These are phyloP conservation scores for Ovis aries DNA, from an alignment of 2,113 vertebrate species.

Conservation along the genomic window ARS-UI_Ramb_v3.0 NC_056056.1:214949001-214949500, in stretches of 20 bases:
- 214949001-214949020: background rate
- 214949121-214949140: background rate
- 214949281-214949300: slow-evolving; percentile 65
- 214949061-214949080: background rate
- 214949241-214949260: slow-evolving; percentile 37
- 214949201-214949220: background rate
- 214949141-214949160: background rate
- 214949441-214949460: background rate
- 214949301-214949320: slow-evolving; percentile 80
- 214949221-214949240: background rate
- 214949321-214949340: slow-evolving; percentile 89
- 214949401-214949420: slow-evolving; percentile 1
- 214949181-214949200: background rate
- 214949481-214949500: background rate
- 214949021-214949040: background rate
- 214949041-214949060: background rate
- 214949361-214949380: slow-evolving; percentile 83
- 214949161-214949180: background rate
- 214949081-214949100: background rate
- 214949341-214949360: slow-evolving; percentile 81
- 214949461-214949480: background rate
- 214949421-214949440: background rate
- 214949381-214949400: slow-evolving; percentile 89
- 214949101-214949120: background rate
- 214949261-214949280: slow-evolving; percentile 63